Base-by-base conservation (phyloP, 2,888 invertebrate genomes). In the Microchrysa polita region DNA sequence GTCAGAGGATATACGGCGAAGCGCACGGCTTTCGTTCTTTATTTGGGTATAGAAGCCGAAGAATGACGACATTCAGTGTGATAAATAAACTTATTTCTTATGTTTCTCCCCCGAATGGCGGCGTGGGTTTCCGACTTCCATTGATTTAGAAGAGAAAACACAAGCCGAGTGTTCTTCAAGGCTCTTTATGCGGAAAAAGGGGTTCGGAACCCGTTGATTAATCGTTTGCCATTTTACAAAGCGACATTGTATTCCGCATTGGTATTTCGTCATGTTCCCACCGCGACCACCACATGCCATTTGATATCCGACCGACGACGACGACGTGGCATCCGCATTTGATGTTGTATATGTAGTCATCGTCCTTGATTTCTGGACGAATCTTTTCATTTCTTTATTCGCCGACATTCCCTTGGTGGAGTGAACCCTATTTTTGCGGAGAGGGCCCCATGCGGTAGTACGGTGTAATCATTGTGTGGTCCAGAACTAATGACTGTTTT, bases 1-100 rank as follows among this genome's bases (percentile, higher is more conserved):
- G 74, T 75, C 75, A 74, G n/a, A n/a, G 67, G 72, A 57, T 9
- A n/a, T n/a, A n/a, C n/a, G n/a, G n/a, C n/a, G n/a, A n/a, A 22
- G 53, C 55, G 73, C n/a, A 60, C 59, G n/a, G 59, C 18, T 22
- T 14, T 23, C 5, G 55, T n/a, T n/a, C n/a, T n/a, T n/a, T n/a
- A n/a, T n/a, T n/a, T n/a, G n/a, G n/a, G n/a, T n/a, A n/a, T n/a
- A n/a, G 69, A 40, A 40, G 22, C 55, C 69, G 20, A 48, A 55
- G 65, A 42, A 34, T 48, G 48, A 65, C 16, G 65, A 18, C 65
- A 48, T 1, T 27, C 65, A 22, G 57, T 52, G 71, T 75, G 75
- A 75, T 75, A 75, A 75, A 75, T 75, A 71, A 73, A 73, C 73
- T 73, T 75, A 75, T 75, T 73, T 75, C 75, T 73, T 75, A 75